Evolutionary conservation across 2,888 invertebrate species (phyloP), one percentile per base, ranked within the genome.

Genomic region (Catocala sponsa): DNA sequence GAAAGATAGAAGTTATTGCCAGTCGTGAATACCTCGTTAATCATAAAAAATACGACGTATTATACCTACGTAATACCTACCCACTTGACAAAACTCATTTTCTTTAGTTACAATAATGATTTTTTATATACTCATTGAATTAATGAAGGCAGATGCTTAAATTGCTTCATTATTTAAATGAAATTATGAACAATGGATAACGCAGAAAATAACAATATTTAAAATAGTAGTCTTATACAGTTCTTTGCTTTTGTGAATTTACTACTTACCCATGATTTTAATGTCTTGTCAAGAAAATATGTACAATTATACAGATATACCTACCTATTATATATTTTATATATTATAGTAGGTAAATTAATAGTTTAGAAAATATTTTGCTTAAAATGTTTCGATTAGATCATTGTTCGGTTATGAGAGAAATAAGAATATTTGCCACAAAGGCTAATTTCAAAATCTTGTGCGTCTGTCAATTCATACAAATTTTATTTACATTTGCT

Each of bases 11-110:
- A 55, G 58, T 63, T 50, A 48, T 57, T 41, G 9, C 55, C 49
- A 51, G 56, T 62, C 43, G 35, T 32, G 47, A 59, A 61, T 59
- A 66, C 35, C 58, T 66, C 72, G 49, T 61, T 64, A 53, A 57
- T 72, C 56, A 57, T 56, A 44, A 56, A 54, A 25, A 54, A n/a
- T 51, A 59, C 52, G n/a, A 15, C 35, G 43, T 50, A 59, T 35
- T 35, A 50, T 50, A 25, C 15, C 13, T 42, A 42, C 10, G 7
- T 12, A 2, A 43, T 43, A 46, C 46, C 10, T 55, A 53, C 13
- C 5, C 46, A 46, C 35, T 50, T 48, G 33, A 48, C 52, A 55
- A 60, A 66, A 53, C 25, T 35, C 4, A 32, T 52, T 51, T 49
- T 35, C 48, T 58, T 11, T 15, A 15, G 12, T 59, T 35, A 59